Percentiles rank a stretch among this genome's conserved stretches.
Evolutionary conservation across 2,113 vertebrate species (phyloP).

Genomic region (Onychostoma macrolepis): DNA sequence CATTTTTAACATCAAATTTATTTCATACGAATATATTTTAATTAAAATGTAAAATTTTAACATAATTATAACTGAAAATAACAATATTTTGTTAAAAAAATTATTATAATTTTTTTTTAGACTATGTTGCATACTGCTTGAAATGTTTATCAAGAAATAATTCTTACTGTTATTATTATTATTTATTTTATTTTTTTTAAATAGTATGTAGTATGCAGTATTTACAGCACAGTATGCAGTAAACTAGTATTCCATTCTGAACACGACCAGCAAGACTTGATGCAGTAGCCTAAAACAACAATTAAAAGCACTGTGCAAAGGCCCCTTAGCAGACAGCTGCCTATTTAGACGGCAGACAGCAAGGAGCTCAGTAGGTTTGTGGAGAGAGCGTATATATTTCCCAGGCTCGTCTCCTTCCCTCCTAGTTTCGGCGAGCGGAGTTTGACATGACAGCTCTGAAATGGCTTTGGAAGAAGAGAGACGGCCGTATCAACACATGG

Average conservation of each 20-base stretch:
- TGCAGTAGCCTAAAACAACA: not conserved
- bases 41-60: not conserved
- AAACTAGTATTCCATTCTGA: not conserved
- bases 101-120: not conserved
- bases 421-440: conserved; percentile 43
- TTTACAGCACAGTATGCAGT: not conserved
- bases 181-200: too few relatives aligned
- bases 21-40: not conserved
- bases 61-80: not conserved
- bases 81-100: not conserved
- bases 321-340: not conserved
- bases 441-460: conserved; percentile 56
- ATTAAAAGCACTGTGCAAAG: not conserved
- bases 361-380: not conserved
- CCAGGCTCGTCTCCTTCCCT: conserved; percentile 29
- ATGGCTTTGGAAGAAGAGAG: conserved; percentile 52
- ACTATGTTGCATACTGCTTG: not conserved
- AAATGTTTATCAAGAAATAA: not conserved
- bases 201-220: not conserved
- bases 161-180: not conserved
- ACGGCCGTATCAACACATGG: conserved; percentile 35
- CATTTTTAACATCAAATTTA: too few relatives aligned
- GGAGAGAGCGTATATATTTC: not conserved
- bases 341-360: not conserved
- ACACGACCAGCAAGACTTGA: not conserved